phyloP scores from a whole-genome alignment of 2,888 invertebrate species.

The Sinotaia quadrata region DNA sequence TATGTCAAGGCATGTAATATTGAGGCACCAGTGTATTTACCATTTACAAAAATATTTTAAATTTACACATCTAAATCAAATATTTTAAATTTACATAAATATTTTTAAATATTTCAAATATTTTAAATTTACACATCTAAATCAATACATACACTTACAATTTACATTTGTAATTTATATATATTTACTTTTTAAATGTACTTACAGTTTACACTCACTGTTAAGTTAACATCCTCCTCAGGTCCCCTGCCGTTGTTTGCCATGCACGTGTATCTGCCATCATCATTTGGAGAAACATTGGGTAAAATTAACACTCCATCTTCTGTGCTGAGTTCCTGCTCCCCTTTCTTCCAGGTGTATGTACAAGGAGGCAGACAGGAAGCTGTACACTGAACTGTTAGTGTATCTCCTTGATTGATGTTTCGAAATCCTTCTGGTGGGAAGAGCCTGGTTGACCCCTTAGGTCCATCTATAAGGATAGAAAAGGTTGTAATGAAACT shows the following conservation, averaged over 20 bases:
- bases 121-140: too few relatives aligned
- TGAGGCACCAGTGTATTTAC: too few relatives aligned
- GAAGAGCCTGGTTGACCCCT: conserved; percentile 7
- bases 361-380: conserved; percentile 20
- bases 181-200: background rate
- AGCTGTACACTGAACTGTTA: conserved; percentile 27
- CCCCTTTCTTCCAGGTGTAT: conserved; percentile 24
- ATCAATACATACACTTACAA: too few relatives aligned
- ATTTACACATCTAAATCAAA: too few relatives aligned
- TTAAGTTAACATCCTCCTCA: conserved; percentile 4
- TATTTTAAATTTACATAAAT: too few relatives aligned
- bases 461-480: conserved; percentile 11
- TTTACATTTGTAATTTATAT: background rate
- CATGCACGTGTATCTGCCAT: conserved; percentile 28
- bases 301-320: conserved; percentile 25
- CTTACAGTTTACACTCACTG: conserved; percentile 25
- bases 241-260: conserved; percentile 7
- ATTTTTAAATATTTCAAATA: too few relatives aligned
- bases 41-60: too few relatives aligned
- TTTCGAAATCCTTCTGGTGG: conserved; percentile 12
- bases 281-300: conserved; percentile 14
- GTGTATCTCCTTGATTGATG: conserved; percentile 22
- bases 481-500: too few relatives aligned
- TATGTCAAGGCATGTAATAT: too few relatives aligned
- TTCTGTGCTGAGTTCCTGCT: conserved; percentile 3